Base-by-base conservation (phyloP, 2,888 invertebrate species). In the Watsonalla binaria region DNA sequence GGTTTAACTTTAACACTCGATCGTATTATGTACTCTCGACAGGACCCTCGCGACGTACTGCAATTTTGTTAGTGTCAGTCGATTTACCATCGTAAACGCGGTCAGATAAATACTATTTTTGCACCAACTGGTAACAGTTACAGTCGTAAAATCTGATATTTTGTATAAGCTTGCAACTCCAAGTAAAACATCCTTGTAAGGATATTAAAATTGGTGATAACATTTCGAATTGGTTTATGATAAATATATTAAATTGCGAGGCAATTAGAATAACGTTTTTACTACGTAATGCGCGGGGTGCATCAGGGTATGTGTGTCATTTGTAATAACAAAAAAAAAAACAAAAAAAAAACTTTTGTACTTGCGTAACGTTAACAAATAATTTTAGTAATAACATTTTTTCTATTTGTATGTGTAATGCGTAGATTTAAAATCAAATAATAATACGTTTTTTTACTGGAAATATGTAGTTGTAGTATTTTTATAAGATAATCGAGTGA, bases 231-330 rank as follows among this genome's bases (percentile, higher is more conserved):
- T 89, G 88, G 83, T 77, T 85, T 84, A 79, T 73, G 82, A 86
- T 86, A 86, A 84, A 85, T 82, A 84, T 74, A 83, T 84, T 84
- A 81, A 79, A 87, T 88, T 89, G 88, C 89, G 84, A 82, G 86
- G 87, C 84, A 87, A 87, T 86, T 85, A 86, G 79, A 78, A 63
- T 83, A 81, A 82, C 76, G 72, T 62, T 68, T 72, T 78, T 76
- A 78, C 80, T 80, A 84, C 80, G 80, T 82, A 85, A 84, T 76
- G 86, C 82, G 90, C 88, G 88, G 90, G 90, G 87, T 90, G 85
- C 80, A 90, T 86, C 91, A 91, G 91, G 91, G 91, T 91, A 90
- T 85, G 91, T 86, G 86, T 90, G 90, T 91, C 90, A 89, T 80
- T 85, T 82, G 81, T 88, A 85, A 80, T 79, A 80, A 82, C 78